Evolutionary conservation across 2,888 invertebrate species (phyloP).

Genomic region (Fragum fragum): DNA sequence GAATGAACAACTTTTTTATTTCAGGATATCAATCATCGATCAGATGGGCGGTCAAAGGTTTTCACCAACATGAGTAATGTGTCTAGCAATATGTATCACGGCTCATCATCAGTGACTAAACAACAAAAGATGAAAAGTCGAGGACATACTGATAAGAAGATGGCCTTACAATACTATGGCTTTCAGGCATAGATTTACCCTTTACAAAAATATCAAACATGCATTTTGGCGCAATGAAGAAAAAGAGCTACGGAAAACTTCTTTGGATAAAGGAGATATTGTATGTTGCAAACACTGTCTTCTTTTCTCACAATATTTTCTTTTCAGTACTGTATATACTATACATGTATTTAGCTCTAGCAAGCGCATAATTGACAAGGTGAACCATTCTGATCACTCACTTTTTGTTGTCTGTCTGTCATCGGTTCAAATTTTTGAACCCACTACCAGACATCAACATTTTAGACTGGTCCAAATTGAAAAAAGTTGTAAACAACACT

Average conservation of each 20-base stretch:
- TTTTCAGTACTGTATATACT: not conserved
- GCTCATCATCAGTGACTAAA: slow-evolving; percentile 39
- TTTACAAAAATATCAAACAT: not conserved
- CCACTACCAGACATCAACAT: too few relatives aligned
- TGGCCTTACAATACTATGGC: slow-evolving; percentile 7
- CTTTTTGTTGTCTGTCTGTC: not conserved
- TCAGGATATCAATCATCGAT: slow-evolving; percentile 40
- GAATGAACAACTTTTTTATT: too few relatives aligned
- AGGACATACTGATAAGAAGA: slow-evolving; percentile 1
- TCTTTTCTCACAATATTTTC: slow-evolving; percentile 8
- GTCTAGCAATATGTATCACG: slow-evolving; percentile 45
- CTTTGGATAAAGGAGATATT: slow-evolving; percentile 2
- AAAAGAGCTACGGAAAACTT: not conserved
- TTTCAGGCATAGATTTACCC: not conserved
- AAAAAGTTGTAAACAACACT: too few relatives aligned
- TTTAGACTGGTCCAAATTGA: too few relatives aligned
- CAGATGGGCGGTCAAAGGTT: slow-evolving; percentile 41
- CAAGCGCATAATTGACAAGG: too few relatives aligned
- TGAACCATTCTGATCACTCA: too few relatives aligned
- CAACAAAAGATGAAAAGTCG: slow-evolving; percentile 27
- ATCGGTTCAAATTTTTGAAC: not conserved
- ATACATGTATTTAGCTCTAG: not conserved
- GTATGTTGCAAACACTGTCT: not conserved
- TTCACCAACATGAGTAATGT: slow-evolving; percentile 38
- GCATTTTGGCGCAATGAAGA: too few relatives aligned